Conservation (phyloP, 30 jellyfish, hydroid and myxozoan genomes). For the Turritopsis dohrnii region DNA sequence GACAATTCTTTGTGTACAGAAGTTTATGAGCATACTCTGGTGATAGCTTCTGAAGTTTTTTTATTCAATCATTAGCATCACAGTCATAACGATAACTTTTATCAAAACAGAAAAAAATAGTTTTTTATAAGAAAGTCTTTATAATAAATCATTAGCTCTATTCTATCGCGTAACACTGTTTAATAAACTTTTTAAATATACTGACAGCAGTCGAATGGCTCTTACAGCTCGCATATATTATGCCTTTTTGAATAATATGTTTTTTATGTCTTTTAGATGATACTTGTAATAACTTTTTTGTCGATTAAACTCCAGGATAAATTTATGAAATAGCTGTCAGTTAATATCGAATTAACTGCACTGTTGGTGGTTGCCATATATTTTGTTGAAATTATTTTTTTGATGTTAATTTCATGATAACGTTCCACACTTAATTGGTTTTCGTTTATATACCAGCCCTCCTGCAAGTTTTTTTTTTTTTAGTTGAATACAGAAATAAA, state of each 20-base stretch:
- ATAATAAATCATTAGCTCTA: neutral
- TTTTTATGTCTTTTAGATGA: neutral
- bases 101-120: neutral
- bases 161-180: neutral
- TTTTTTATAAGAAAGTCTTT: neutral
- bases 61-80: neutral
- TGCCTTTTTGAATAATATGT: neutral
- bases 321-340: neutral
- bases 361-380: neutral
- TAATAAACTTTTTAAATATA: neutral
- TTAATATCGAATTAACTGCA: neutral
- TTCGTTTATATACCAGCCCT: neutral
- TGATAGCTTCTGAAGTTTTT: neutral
- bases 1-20: neutral
- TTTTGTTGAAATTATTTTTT: neutral
- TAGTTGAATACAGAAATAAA: no score
- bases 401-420: neutral
- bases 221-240: neutral
- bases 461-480: neutral
- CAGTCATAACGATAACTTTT: neutral
- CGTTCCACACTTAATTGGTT: neutral
- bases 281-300: neutral
- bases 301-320: neutral
- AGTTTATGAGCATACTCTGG: neutral
- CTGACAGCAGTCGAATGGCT: no score